These are phyloP conservation scores for Melanotaenia trifasciata DNA, from an alignment of 2,797 vertebrate genomes.

Conservation along the genomic window DNA sequence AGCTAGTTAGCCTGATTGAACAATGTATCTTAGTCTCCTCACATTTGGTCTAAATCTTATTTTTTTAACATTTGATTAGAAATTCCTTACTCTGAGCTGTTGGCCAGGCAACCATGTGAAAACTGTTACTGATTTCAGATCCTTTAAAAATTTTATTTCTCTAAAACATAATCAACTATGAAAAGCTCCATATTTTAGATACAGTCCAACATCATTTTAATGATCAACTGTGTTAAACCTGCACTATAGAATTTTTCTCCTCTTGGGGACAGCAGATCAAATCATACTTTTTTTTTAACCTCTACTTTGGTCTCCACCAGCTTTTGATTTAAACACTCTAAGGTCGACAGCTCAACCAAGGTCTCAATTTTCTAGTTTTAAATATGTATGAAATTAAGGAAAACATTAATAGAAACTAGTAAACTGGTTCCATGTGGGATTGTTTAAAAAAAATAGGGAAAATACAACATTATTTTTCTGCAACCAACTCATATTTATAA, in stretches of 20 bases:
- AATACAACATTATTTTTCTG: no score
- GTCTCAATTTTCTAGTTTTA: background rate
- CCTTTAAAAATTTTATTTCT: background rate
- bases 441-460: background rate
- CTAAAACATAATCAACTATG: background rate
- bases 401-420: background rate
- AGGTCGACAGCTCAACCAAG: background rate
- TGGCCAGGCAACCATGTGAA: slow-evolving; percentile 13
- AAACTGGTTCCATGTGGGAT: no score
- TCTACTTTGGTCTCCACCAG: background rate
- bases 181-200: background rate
- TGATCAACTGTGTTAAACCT: no score
- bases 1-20: background rate
- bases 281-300: background rate
- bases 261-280: background rate
- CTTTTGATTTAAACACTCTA: background rate
- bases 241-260: background rate
- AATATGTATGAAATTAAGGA: background rate
- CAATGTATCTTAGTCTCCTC: background rate
- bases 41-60: background rate
- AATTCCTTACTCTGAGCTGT: background rate
- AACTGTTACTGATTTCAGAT: slow-evolving; percentile 4
- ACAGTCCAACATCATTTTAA: no score
- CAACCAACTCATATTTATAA: no score
- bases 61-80: background rate